Percentiles rank a stretch among this genome's conserved stretches.
Conservation (phyloP, 2,888 invertebrate species). For the Leptinotarsa rubiginosa region DNA sequence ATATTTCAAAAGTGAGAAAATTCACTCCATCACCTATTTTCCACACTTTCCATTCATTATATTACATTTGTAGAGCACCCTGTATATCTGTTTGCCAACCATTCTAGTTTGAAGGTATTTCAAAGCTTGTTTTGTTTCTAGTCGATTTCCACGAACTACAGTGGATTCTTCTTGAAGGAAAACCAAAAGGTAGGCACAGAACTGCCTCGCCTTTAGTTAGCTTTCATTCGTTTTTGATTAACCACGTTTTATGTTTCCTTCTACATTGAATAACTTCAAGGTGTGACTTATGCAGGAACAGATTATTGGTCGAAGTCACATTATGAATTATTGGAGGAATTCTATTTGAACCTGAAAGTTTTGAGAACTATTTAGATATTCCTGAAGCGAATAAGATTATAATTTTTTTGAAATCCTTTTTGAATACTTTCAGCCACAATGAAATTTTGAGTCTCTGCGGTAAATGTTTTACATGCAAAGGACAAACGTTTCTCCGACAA, state of each 20-base stretch:
- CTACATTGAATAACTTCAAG: background rate
- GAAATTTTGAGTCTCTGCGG: too few species aligned
- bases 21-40: too few species aligned
- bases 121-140: slow-evolving; percentile 47
- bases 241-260: slow-evolving; percentile 3
- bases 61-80: background rate
- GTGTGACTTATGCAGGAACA: background rate
- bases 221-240: slow-evolving; percentile 26
- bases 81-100: slow-evolving; percentile 1
- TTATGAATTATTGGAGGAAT: background rate
- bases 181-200: slow-evolving; percentile 56
- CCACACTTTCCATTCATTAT: background rate
- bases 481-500: too few species aligned
- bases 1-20: too few species aligned
- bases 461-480: too few species aligned
- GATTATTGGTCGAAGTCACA: slow-evolving; percentile 7
- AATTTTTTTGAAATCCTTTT: background rate
- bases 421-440: background rate
- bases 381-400: background rate
- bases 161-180: slow-evolving; percentile 51
- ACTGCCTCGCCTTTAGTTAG: slow-evolving; percentile 44
- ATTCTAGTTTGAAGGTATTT: background rate
- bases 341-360: too few species aligned
- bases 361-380: too few species aligned
- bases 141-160: slow-evolving; percentile 50